Evolutionary conservation across 1,140 invertebrate genomes (phyloP), one percentile per base, ranked within the genome.

Genomic region (Apis dorsata): DNA sequence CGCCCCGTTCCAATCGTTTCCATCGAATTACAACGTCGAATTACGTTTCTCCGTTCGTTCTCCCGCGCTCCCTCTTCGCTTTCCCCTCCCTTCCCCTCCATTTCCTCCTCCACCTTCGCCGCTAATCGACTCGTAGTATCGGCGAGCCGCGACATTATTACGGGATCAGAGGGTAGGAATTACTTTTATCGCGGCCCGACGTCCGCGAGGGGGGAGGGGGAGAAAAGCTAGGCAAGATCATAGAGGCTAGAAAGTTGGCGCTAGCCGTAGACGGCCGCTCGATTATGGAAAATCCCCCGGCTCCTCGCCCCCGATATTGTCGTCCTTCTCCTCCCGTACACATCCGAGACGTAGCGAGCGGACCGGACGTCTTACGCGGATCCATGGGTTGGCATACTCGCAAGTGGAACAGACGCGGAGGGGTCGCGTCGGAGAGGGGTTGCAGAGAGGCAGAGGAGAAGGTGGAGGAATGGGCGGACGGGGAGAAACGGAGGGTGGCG

Each of bases 281-380:
- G 86, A 87, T 87, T 86, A 84, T 84, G 81, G 81, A 86, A 86
- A 86, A 87, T 87, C 81, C 85, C 57, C 28, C 72, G 72, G 79
- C 87, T 72, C 75, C 57, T 75, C 57, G 51, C 34, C 53, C 4
- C n/a, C 17, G 63, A 77, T 70, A 70, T 69, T 49, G 80, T 77
- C 60, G 62, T 53, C 75, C 28, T 60, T 66, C 51, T 24, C 11
- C 34, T 28, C 74, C 71, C 44, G 73, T 44, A 55, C 65, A 83
- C 63, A 73, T 70, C 13, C 49, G 51, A 85, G 72, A 87, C 76
- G 65, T 51, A n/a, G 69, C 71, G 70, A 71, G 53, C 7, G 21
- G 51, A 69, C 83, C 83, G 87, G 88, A 90, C 90, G 89, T 91
- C 92, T 92, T 91, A 90, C 85, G 89, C 76, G 80, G 89, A 81